Evolutionary conservation across 2,797 vertebrate genomes (phyloP), one percentile per base, ranked within the genome.

Genomic region (Echiichthys vipera): DNA sequence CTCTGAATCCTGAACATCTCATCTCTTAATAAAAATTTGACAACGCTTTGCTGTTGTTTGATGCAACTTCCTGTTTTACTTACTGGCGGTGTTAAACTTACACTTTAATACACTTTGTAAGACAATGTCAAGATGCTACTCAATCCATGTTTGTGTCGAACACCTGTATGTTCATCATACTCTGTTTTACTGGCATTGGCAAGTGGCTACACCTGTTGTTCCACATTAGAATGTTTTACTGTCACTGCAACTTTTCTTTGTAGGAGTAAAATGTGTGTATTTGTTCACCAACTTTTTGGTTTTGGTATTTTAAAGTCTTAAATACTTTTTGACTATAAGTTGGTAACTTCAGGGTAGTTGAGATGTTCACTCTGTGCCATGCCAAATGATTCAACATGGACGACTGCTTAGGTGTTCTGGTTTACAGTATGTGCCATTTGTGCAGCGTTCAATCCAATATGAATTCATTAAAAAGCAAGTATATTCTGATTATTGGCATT

Each of bases 361-460:
- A 71, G 1, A 34, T 39, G 14, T 54, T 55, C 46, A 0, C 36
- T 45, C 2, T 11, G 58, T 66, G 49, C 61, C 72, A 53, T 57
- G 32, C 30, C 34, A 61, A 46, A 25, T 37, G 50, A 36, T 37
- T 49, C 24, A 65, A 50, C 57, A 66, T 58, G 34, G 22, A 55
- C 42, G 9, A 25, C 30, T 47, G 42, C 22, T n/a, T 24, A 8
- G 39, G 10, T 65, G 18, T 61, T 81, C 34, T 59, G 64, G 62
- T 78, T 84, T 64, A 75, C 63, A 71, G 34, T 6, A 43, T 53
- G 8, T 84, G 81, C 65, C 68, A 78, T 74, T 63, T 77, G 30
- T 71, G 39, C 62, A 47, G 58, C 22, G 30, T 70, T 83, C 9
- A 58, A 71, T 77, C 13, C 77, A 80, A 73, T 17, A 39, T 81